Conservation (phyloP, 2,888 invertebrate genomes). For the Melangyna quadrimaculata region DNA sequence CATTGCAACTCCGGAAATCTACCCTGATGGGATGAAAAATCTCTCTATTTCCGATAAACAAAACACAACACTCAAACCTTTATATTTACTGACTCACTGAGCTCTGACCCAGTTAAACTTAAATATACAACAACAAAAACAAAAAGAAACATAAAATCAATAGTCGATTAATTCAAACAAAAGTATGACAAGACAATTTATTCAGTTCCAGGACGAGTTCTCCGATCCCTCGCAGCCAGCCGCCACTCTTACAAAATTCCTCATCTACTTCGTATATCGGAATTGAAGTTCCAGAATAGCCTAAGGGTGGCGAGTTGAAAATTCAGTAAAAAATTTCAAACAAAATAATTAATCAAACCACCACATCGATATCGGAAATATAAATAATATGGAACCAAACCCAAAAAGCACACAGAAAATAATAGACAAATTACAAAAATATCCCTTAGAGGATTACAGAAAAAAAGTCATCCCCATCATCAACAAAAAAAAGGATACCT, state of each 20-base stretch:
- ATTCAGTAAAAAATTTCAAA: constrained; percentile 6
- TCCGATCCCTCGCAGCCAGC: neutral
- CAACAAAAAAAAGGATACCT: constrained; percentile 20
- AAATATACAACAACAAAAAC: neutral
- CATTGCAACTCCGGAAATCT: neutral
- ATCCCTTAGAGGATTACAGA: neutral
- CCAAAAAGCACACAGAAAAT: neutral
- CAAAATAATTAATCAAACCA: constrained; percentile 61
- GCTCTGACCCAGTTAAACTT: constrained; percentile 36
- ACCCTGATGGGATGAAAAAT: constrained; percentile 15
- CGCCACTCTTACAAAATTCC: neutral
- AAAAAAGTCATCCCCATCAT: neutral
- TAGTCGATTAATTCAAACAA: constrained; percentile 57
- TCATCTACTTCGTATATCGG: neutral
- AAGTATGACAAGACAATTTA: constrained; percentile 54
- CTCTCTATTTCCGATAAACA: constrained; percentile 20
- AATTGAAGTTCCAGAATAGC: constrained; percentile 23
- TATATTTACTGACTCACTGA: constrained; percentile 20
- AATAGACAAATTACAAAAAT: constrained; percentile 38
- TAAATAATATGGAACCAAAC: neutral
- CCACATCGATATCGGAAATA: constrained; percentile 46
- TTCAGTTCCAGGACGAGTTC: neutral
- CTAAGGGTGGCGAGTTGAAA: constrained; percentile 17
- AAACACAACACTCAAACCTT: neutral
- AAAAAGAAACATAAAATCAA: constrained; percentile 37